Evolutionary conservation across 2,888 invertebrate genomes (phyloP).

Genomic region (Chloromyia formosa): DNA sequence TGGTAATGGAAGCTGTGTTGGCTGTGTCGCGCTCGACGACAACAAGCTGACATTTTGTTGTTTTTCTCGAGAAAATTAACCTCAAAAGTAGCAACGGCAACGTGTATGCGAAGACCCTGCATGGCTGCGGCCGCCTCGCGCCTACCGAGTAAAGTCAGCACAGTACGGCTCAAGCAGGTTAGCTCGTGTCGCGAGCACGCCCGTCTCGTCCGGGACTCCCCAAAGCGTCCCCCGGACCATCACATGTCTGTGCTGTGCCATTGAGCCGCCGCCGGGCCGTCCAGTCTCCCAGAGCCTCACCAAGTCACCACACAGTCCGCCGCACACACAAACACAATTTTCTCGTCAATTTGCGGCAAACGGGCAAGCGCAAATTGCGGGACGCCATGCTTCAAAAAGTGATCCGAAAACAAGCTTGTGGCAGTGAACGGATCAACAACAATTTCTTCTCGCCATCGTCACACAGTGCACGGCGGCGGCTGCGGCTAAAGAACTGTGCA

Average conservation of each 20-base stretch:
- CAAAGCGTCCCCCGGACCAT: background rate
- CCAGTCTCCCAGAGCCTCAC: slow-evolving; percentile 5
- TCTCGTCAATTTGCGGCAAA: background rate
- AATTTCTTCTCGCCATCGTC: slow-evolving; percentile 27
- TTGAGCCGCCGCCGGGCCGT: slow-evolving; percentile 3
- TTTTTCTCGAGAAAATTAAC: slow-evolving; percentile 34
- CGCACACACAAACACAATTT: background rate
- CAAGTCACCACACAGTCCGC: background rate
- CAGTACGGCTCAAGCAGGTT: slow-evolving; percentile 33
- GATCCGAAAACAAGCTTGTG: too few species aligned
- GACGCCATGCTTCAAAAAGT: background rate
- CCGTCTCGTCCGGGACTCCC: slow-evolving; percentile 24
- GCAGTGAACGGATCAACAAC: background rate
- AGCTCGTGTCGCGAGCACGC: slow-evolving; percentile 37
- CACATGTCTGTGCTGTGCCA: background rate
- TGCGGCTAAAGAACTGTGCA: background rate
- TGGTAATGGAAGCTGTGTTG: too few species aligned
- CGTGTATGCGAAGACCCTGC: background rate
- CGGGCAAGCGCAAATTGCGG: background rate
- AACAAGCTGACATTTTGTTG: slow-evolving; percentile 34
- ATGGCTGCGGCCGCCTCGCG: background rate
- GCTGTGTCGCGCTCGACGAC: background rate
- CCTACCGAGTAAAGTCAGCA: background rate
- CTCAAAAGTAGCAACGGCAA: slow-evolving; percentile 39
- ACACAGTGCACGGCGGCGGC: background rate